Evolutionary conservation across 2,797 vertebrate species (phyloP), one percentile per base, ranked within the genome.

Genomic region (Remorina albescens): DNA sequence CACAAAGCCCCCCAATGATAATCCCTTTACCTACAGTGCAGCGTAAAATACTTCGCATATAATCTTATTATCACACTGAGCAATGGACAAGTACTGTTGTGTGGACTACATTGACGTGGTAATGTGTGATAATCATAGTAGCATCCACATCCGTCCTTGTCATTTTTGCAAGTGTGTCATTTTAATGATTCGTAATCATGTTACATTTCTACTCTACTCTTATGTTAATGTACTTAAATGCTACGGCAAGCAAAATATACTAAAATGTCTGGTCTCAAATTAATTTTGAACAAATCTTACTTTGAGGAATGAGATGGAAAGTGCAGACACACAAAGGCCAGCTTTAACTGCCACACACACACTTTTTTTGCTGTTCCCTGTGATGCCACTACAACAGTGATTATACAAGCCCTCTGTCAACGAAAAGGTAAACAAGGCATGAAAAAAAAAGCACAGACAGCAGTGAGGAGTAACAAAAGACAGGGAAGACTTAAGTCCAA

Each of bases 11-110:
- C 74, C 68, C 64, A 36, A 53, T 79, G 82, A 80, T 84, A 88
- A 90, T 90, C 90, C 84, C 70, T 85, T 92, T 91, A 84, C 85
- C 83, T 87, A 81, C 88, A 91, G 72, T 60, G 51, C 41, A 60
- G 74, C 74, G 88, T 87, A 85, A 86, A 83, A 84, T 51, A 67
- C 60, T 64, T 65, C 69, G 41, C 56, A 51, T 71, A 51, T 85
- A 90, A 90, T 88, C 89, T 72, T 5, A 86, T 91, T 89, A 87
- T 50, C 66, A 58, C 77, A 49, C 26, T 82, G 74, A 76, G 59
- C 32, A 66, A 67, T 74, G 88, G 82, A 86, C 85, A 74, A 25
- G 53, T 47, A 39, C 56, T 58, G 73, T 62, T 84, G 84, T 86
- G 59, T 37, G 2, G 51, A 71, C 60, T 50, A 64, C 26, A 75